Evolutionary conservation across 2,888 invertebrate species (phyloP).

Genomic region (Drosophila percnosoma): DNA sequence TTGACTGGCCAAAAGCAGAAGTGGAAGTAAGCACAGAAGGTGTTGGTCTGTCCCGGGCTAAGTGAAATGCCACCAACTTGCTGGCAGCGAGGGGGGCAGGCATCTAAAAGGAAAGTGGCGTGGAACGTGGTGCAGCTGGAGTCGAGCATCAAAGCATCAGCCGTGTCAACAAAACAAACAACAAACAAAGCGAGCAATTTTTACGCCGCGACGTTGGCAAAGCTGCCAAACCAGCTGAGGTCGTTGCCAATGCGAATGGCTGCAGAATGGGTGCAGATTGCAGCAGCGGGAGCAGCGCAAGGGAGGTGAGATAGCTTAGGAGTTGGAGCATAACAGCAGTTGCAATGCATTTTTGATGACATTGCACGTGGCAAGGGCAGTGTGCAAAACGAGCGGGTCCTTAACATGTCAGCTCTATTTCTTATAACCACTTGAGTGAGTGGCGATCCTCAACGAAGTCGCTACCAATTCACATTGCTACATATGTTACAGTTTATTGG

Average conservation of each 20-base stretch:
- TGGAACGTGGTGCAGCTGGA: conserved; percentile 25
- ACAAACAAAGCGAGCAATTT: conserved; percentile 73
- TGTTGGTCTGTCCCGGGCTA: conserved; percentile 37
- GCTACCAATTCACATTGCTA: neutral
- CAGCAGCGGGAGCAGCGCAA: neutral
- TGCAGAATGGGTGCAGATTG: conserved; percentile 3
- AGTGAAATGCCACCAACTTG: conserved; percentile 53
- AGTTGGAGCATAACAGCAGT: conserved; percentile 44
- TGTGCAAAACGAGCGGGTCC: conserved; percentile 34
- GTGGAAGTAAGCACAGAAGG: conserved; percentile 30
- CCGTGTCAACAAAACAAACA: conserved; percentile 73
- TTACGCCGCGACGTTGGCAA: conserved; percentile 60
- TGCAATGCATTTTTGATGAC: conserved; percentile 65
- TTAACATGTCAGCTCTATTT: conserved; percentile 59
- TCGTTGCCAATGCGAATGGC: conserved; percentile 43
- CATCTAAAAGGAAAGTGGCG: neutral
- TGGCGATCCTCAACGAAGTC: conserved; percentile 28
- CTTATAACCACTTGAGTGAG: conserved; percentile 58
- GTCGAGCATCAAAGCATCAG: conserved; percentile 51
- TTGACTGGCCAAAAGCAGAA: conserved; percentile 46
- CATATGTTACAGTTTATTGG: conserved; percentile 9
- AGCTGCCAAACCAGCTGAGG: conserved; percentile 65
- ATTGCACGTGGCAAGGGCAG: conserved; percentile 31
- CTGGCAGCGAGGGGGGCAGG: neutral
- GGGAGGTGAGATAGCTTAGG: conserved; percentile 7